phyloP scores from a whole-genome alignment of 1,140 invertebrate species.

The Brachionus koreanus region DNA sequence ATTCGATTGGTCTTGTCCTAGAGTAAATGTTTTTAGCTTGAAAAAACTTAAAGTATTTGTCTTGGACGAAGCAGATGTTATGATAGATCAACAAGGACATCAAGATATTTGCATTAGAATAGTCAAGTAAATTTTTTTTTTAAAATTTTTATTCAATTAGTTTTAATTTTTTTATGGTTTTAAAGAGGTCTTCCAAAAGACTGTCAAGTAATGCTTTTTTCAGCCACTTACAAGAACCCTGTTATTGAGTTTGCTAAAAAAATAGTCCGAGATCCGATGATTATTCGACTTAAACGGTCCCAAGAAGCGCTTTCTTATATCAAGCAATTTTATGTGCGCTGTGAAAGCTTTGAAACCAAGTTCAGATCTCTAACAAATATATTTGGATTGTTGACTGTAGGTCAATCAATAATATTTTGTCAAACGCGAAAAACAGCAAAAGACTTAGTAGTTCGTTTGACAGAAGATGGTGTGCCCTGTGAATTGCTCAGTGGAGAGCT shows the following conservation, averaged over 20 bases:
- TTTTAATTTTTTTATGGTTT: background rate
- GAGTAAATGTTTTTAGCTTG: constrained; percentile 80
- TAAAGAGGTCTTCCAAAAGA: constrained; percentile 8
- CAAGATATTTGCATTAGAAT: constrained; percentile 92
- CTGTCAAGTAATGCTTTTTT: constrained; percentile 98
- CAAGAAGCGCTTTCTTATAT: constrained; percentile 96
- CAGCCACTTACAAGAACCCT: constrained; percentile 87
- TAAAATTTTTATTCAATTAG: constrained; percentile 62
- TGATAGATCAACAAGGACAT: constrained; percentile 96
- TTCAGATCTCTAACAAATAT: constrained; percentile 90
- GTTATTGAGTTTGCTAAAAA: constrained; percentile 95
- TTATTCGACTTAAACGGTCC: constrained; percentile 77
- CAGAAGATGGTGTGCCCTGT: constrained; percentile 84
- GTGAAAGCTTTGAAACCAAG: constrained; percentile 71
- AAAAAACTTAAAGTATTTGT: constrained; percentile 87
- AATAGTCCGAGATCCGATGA: constrained; percentile 78
- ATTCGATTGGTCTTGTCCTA: constrained; percentile 77
- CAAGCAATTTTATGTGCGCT: constrained; percentile 91
- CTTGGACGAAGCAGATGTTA: constrained; percentile 96
- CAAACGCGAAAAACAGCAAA: constrained; percentile 82
- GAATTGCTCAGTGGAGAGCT: constrained; percentile 83
- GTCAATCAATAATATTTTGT: constrained; percentile 97
- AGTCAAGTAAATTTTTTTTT: constrained; percentile 67
- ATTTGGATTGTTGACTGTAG: constrained; percentile 89
- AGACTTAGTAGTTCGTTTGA: constrained; percentile 84